These are phyloP conservation scores for Acanthosepion esculentum DNA, from an alignment of 2,888 invertebrate genomes.

Conservation along the genomic window DNA sequence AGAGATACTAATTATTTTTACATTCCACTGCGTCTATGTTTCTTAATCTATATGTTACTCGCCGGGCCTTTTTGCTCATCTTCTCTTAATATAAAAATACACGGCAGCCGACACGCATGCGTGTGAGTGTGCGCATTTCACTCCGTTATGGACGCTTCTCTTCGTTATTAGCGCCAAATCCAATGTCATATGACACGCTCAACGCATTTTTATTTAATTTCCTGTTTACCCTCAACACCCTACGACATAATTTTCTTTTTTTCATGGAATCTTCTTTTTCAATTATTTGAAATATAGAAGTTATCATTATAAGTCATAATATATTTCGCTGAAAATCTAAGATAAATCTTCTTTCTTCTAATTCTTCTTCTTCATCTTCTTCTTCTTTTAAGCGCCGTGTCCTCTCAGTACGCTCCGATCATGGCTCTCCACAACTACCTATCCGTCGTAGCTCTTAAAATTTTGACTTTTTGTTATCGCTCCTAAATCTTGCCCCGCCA, in stretches of 20 bases:
- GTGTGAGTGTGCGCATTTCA: background rate
- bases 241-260: background rate
- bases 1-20: conserved; percentile 14
- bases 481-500: no score
- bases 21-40: background rate
- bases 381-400: no score
- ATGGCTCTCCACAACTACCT: no score
- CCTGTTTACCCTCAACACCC: background rate
- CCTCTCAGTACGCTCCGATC: no score
- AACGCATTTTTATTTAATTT: background rate
- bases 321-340: background rate
- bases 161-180: background rate
- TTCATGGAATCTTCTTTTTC: background rate
- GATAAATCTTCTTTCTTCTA: background rate
- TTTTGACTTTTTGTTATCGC: no score
- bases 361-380: no score
- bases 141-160: background rate
- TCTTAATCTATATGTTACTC: background rate
- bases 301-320: background rate
- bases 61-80: background rate
- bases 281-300: background rate
- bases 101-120: background rate
- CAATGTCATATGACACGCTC: background rate
- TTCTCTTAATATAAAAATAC: background rate
- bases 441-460: no score